phyloP scores from a whole-genome alignment of 2,113 vertebrate species.

The Ammodytes marinus region DNA sequence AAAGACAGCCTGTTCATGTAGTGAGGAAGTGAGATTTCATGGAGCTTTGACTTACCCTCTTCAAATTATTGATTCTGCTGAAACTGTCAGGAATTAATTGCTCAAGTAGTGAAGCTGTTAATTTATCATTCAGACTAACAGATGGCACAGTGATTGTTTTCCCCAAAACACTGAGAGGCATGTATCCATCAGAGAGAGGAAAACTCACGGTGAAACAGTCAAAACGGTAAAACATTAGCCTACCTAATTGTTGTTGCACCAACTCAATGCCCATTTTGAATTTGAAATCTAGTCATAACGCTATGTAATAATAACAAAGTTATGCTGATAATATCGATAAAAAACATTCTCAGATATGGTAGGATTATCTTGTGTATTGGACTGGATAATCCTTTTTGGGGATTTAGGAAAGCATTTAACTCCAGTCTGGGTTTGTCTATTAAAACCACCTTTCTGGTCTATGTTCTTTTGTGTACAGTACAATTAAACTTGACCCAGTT shows the following conservation, averaged over 20 bases:
- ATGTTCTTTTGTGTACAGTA: neutral
- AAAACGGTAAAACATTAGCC: neutral
- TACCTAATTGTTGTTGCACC: neutral
- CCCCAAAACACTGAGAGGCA: conserved; percentile 50
- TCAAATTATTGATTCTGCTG: conserved; percentile 68
- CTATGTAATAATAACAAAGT: neutral
- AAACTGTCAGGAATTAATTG: conserved; percentile 66
- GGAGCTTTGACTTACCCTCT: conserved; percentile 44
- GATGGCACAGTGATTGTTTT: conserved; percentile 65
- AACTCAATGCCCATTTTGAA: neutral
- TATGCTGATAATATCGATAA: too few species aligned
- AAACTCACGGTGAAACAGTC: conserved; percentile 7
- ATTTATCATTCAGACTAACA: conserved; percentile 61
- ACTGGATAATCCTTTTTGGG: too few species aligned
- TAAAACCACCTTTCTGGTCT: neutral
- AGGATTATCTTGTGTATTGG: neutral
- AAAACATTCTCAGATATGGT: neutral
- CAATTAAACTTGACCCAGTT: neutral
- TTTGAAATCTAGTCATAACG: neutral
- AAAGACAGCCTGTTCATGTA: conserved; percentile 8
- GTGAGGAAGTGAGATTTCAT: conserved; percentile 56
- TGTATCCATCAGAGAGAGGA: conserved; percentile 39
- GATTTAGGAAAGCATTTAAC: too few species aligned
- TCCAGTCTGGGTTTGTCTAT: neutral
- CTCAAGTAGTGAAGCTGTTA: conserved; percentile 56